Evolutionary conservation across 2,797 vertebrate genomes (phyloP).

Genomic region (Buphagus erythrorhynchus): DNA sequence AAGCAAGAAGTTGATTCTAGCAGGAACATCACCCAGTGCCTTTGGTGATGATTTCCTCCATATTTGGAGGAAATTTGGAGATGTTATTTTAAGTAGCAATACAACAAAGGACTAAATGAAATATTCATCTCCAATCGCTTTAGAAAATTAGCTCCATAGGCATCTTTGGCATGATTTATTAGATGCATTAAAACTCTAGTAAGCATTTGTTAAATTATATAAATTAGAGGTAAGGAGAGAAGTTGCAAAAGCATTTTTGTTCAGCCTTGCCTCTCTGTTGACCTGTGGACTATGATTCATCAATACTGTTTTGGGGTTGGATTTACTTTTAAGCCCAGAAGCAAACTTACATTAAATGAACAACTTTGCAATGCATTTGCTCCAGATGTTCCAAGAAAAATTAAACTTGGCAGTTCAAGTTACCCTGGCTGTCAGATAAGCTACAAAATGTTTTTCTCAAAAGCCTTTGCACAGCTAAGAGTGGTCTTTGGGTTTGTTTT

Average conservation of each 20-base stretch:
- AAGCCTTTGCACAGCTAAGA: background rate
- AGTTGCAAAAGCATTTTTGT: background rate
- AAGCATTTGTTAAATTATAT: background rate
- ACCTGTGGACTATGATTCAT: background rate
- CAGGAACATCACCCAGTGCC: background rate
- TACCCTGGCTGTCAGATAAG: background rate
- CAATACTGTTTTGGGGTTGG: background rate
- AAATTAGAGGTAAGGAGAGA: background rate
- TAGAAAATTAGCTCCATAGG: background rate
- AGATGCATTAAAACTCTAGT: background rate
- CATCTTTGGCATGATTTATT: background rate
- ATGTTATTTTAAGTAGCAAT: background rate
- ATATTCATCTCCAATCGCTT: background rate
- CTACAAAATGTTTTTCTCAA: background rate
- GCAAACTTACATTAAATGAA: background rate
- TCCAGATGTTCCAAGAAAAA: background rate
- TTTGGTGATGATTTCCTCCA: background rate
- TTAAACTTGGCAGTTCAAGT: background rate
- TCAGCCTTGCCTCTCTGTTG: background rate
- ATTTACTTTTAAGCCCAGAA: background rate
- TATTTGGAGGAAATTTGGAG: background rate
- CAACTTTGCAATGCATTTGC: background rate
- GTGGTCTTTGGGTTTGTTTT: background rate
- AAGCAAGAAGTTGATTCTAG: background rate
- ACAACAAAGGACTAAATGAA: background rate